phyloP scores from a whole-genome alignment of 2,888 invertebrate species.

The Lasioglossum leucozonium region DNA sequence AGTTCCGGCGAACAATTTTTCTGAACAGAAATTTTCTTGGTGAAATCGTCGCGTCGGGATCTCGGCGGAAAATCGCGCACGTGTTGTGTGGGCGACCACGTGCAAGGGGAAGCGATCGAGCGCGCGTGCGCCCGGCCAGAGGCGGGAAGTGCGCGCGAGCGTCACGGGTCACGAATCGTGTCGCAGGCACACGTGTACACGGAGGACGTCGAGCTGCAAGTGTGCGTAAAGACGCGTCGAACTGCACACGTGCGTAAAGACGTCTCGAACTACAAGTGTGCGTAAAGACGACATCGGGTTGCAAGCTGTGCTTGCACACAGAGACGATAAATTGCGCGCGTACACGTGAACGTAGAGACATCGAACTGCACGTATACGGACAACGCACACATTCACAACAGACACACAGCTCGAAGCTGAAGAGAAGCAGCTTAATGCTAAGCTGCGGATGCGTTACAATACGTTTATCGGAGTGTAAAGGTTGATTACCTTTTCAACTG shows the following conservation, averaged over 20 bases:
- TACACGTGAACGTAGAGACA: not conserved
- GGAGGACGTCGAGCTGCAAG: no score
- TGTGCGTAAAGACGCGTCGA: no score
- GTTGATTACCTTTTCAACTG: slow-evolving; percentile 62
- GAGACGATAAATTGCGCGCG: no score
- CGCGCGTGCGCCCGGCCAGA: slow-evolving; percentile 36
- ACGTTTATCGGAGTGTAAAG: not conserved
- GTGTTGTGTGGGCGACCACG: slow-evolving; percentile 49
- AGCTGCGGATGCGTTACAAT: not conserved
- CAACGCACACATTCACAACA: not conserved
- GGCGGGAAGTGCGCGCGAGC: slow-evolving; percentile 50
- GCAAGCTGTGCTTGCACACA: no score
- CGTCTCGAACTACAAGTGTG: no score
- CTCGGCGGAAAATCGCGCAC: slow-evolving; percentile 28
- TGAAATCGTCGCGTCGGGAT: not conserved
- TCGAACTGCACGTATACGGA: not conserved
- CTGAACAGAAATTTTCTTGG: not conserved
- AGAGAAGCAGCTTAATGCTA: not conserved
- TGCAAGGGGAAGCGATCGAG: slow-evolving; percentile 41
- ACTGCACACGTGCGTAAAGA: not conserved
- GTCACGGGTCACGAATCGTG: not conserved
- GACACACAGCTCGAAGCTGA: not conserved
- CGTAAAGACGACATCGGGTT: no score
- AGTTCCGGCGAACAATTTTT: not conserved
- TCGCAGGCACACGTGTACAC: not conserved